These are phyloP conservation scores for Netelia virgata DNA, from an alignment of 2,888 invertebrate genomes.

Conservation along the genomic window DNA sequence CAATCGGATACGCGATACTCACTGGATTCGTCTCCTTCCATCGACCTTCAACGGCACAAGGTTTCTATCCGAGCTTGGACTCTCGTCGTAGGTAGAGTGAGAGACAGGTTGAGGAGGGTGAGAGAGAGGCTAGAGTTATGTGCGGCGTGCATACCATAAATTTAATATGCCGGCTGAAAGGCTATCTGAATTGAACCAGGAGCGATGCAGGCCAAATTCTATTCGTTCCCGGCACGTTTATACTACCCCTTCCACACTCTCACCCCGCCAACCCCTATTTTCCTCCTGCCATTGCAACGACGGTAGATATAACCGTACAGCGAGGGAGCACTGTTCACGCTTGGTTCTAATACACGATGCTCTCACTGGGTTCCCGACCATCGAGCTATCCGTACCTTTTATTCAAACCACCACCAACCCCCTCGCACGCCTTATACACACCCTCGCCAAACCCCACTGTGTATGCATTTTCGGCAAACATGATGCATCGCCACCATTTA, in stretches of 20 bases:
- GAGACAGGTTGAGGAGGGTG: not conserved
- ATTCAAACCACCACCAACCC: conserved; percentile 42
- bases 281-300: not conserved
- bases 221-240: conserved; percentile 75
- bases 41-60: not conserved
- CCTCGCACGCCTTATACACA: not conserved
- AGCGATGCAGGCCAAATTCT: conserved; percentile 77
- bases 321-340: conserved; percentile 38
- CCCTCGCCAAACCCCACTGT: not conserved
- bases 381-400: conserved; percentile 54
- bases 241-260: conserved; percentile 23
- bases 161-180: conserved; percentile 83
- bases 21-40: too few species aligned
- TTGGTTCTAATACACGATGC: conserved; percentile 39
- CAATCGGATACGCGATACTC: too few species aligned
- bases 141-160: conserved; percentile 81
- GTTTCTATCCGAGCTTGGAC: not conserved
- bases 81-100: not conserved
- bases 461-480: not conserved
- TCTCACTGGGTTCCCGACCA: conserved; percentile 31
- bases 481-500: not conserved
- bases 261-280: not conserved
- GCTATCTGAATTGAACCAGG: conserved; percentile 81
- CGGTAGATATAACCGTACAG: not conserved
- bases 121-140: conserved; percentile 76